These are phyloP conservation scores for Tachuris rubrigastra DNA, from an alignment of 2,113 vertebrate genomes.

Conservation along the genomic window DNA sequence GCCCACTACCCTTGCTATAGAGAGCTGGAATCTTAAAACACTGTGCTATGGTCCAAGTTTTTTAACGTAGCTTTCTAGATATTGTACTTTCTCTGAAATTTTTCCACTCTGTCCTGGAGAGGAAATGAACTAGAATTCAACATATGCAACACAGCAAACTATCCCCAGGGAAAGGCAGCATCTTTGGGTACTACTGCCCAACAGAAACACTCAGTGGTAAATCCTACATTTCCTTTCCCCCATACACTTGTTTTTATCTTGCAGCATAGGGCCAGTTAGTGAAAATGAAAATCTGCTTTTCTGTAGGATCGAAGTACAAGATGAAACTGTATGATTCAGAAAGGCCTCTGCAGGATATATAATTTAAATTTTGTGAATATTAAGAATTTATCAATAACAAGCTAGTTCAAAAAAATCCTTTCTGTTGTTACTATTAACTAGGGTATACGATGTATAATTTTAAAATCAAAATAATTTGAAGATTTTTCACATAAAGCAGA, in stretches of 20 bases:
- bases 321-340: not conserved
- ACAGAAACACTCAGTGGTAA: not conserved
- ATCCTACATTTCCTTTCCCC: not conserved
- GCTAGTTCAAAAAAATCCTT: not conserved
- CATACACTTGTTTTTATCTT: not conserved
- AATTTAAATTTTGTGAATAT: not conserved
- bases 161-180: fast-evolving
- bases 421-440: not conserved
- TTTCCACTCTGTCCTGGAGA: not conserved
- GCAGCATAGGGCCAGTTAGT: not conserved
- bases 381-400: not conserved
- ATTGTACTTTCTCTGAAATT: not conserved
- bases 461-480: not conserved
- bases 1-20: not conserved
- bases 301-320: not conserved
- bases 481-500: not conserved
- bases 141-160: not conserved
- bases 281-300: not conserved
- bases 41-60: not conserved
- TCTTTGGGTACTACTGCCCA: not conserved
- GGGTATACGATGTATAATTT: not conserved
- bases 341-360: not conserved
- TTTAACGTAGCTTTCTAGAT: not conserved
- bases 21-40: not conserved
- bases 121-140: not conserved